A percentile compares a stretch with the other conserved stretches of the same genome.
These are phyloP conservation scores for Acrobasis suavella DNA, from an alignment of 2,888 invertebrate species.

Conservation along the genomic window DNA sequence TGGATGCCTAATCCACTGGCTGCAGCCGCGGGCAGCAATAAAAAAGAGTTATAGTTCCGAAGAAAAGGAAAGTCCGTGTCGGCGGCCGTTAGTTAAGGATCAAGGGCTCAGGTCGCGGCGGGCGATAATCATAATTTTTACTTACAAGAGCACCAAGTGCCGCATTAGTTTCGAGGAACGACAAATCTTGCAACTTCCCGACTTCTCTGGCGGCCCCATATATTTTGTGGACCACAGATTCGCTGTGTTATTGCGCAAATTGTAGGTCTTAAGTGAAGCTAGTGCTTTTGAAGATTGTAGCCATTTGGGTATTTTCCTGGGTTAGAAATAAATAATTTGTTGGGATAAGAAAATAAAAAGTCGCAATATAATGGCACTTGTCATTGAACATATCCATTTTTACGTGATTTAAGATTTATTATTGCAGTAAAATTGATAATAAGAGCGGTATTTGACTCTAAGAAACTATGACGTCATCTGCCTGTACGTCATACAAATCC, in stretches of 20 bases:
- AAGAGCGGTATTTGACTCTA: too few relatives aligned
- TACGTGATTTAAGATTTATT: too few relatives aligned
- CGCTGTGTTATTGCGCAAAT: slow-evolving; percentile 4
- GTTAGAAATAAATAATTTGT: too few relatives aligned
- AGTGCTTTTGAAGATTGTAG: too few relatives aligned
- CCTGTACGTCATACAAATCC: too few relatives aligned
- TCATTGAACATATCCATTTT: too few relatives aligned
- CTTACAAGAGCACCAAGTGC: slow-evolving; percentile 75
- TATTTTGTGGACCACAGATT: slow-evolving; percentile 57
- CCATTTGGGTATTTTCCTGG: too few relatives aligned
- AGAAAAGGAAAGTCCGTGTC: slow-evolving; percentile 79
- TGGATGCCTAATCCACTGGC: slow-evolving; percentile 75
- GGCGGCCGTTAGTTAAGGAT: slow-evolving; percentile 77
- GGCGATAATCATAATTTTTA: slow-evolving; percentile 83
- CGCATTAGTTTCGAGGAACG: slow-evolving; percentile 73
- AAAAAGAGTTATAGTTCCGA: slow-evolving; percentile 82
- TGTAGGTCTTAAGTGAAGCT: neutral
- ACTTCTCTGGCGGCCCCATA: slow-evolving; percentile 58
- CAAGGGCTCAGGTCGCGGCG: slow-evolving; percentile 75
- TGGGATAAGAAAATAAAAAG: too few relatives aligned
- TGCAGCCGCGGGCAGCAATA: slow-evolving; percentile 72
- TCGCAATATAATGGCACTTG: too few relatives aligned
- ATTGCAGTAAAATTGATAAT: too few relatives aligned
- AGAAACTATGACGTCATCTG: too few relatives aligned
- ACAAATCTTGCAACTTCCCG: slow-evolving; percentile 81